Evolutionary conservation across 2,888 invertebrate genomes (phyloP), one percentile per base, ranked within the genome.

Genomic region (Drosophila maculinotata): DNA sequence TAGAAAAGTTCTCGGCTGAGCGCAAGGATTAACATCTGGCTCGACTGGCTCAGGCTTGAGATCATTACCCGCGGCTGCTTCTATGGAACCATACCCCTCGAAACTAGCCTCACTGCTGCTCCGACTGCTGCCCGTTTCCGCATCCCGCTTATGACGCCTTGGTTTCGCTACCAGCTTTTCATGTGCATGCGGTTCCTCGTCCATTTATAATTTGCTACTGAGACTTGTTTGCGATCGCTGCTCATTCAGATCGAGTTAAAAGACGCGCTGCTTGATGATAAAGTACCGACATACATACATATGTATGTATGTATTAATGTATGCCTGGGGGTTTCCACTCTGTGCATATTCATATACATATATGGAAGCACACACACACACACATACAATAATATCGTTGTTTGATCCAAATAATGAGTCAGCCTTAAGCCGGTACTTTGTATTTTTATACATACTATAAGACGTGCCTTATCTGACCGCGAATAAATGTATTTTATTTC

Each of bases 181-280:
- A 48, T 79, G 67, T 35, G 83, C 62, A 52, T 82, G 67, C 31
- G 83, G 81, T 66, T 71, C 58, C 65, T 81, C 81, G 44, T 85
- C 65, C 86, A 81, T 81, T 31, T 20, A 58, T 39, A 7, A 5
- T 41, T 45, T 12, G 44, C 38, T 38, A 81, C 81, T 85, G 60
- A 67, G 58, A 52, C 69, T 20, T 6, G 15, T 8, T 25, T 38
- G 6, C 42, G 38, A 26, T 35, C 51, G 48, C 28, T 48, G 23
- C 35, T 51, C 25, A 42, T 31, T 23, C 6, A 15, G 33, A 54
- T 59, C 25, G 38, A 51, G 39, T 33, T 17, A 5, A 33, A 45
- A 44, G 30, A 36, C 30, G 58, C 41, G 23, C 15, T 14, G 45
- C 64, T 60, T 59, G 17, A 15, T 74, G 85, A 81, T 81, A 81